Base-by-base conservation (phyloP, 2,113 vertebrate genomes). In the Eptesicus fuscus region DNA sequence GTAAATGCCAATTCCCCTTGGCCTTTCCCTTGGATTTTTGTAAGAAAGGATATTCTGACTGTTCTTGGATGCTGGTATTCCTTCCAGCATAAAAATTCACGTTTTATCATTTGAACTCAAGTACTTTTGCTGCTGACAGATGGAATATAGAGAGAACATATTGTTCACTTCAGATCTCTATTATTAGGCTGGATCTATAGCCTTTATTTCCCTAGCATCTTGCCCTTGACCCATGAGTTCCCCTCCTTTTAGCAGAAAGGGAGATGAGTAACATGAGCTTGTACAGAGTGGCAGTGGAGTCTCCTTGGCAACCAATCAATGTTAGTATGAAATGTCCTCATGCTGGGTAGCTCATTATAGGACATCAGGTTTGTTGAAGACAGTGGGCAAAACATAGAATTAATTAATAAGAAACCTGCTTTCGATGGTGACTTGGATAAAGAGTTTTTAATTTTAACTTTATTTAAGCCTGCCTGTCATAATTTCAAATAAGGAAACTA, bases 401-500 rank as follows among this genome's bases (percentile, higher is more conserved):
- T 76, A 63, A 67, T 79, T 14, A 92, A 9, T 78, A 95, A 94
- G 73, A 95, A 61, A 61, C 7, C 32, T 84, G 42, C 32, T 91
- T 86, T 69, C 5, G 37, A 42, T 78, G 90, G 25, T 79, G 35
- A 91, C 59, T 83, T 91, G 49, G 78, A 95, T 97, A 90, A 96
- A 96, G 44, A 90, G 37, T 77, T 93, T 95, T 94, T 67, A 59
- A 91, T 44, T 84, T 78, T 92, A 86, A 93, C 63, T 79, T 86
- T 93, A n/a, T 92, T 91, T 71, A 91, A 96, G 47, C 23, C 35
- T 91, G 23, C 20, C 28, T 96, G 47, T 90, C 69, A 86, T 95
- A 70, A 94, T 93, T 96, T 95, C 35, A 79, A 88, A 44, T 93
- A 37, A 91, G 69, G 88, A 94, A 95, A 61, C 83, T 83, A 40